These are phyloP conservation scores for Xanthostigma xanthostigma DNA, from an alignment of 2,888 invertebrate genomes.

Conservation along the genomic window DNA sequence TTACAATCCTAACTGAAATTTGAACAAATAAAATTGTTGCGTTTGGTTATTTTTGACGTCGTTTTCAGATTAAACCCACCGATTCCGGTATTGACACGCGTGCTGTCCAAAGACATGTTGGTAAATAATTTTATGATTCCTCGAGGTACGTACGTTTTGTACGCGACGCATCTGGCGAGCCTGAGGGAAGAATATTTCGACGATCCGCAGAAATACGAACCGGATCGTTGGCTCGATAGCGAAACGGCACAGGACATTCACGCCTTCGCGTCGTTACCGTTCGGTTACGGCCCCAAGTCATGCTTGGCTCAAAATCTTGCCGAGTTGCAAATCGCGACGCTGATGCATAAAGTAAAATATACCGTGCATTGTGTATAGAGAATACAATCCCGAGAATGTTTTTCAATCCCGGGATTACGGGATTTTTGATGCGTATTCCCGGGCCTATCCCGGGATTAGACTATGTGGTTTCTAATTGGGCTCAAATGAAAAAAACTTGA, in stretches of 20 bases:
- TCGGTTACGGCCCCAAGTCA: conserved; percentile 44
- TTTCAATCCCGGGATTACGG: no score
- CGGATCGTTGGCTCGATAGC: conserved; percentile 43
- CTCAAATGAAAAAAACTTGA: no score
- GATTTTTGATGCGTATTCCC: no score
- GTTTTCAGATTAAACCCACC: conserved; percentile 41
- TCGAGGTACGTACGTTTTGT: conserved; percentile 43
- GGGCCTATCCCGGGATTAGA: no score
- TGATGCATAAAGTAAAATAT: conserved; percentile 35
- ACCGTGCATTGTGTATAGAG: no score
- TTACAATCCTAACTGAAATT: not conserved
- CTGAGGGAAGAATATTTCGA: conserved; percentile 48
- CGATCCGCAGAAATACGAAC: conserved; percentile 41
- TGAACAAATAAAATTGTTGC: not conserved
- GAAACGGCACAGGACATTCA: conserved; percentile 29
- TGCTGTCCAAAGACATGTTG: conserved; percentile 40
- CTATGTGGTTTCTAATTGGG: no score
- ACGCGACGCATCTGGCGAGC: conserved; percentile 46
- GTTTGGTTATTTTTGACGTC: no score
- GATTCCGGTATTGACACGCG: conserved; percentile 44
- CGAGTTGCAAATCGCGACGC: conserved; percentile 39
- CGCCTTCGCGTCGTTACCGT: conserved; percentile 44
- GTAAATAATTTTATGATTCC: conserved; percentile 45
- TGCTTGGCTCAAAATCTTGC: conserved; percentile 47
- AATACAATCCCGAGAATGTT: no score